A percentile compares a stretch with the other conserved stretches of the same genome.
Conservation (phyloP, 2,888 invertebrate species). For the Drosophila conformis region DNA sequence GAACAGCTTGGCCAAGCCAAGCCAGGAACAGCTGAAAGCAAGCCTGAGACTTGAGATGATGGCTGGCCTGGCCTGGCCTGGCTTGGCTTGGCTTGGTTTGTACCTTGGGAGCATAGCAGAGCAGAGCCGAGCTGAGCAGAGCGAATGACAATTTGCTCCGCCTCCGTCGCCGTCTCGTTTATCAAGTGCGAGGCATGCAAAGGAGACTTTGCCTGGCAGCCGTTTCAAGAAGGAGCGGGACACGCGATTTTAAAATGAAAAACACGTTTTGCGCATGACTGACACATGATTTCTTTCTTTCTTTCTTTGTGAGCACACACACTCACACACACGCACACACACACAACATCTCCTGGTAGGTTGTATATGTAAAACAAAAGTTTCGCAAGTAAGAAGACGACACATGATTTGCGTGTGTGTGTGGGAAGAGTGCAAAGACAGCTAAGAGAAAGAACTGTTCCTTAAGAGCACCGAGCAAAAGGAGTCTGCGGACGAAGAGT, state of each 20-base stretch:
- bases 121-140: constrained; percentile 15
- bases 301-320: constrained; percentile 34
- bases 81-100: constrained; percentile 12
- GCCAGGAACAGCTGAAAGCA: constrained; percentile 20
- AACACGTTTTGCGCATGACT: constrained; percentile 82
- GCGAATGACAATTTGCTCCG: constrained; percentile 77
- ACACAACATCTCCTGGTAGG: not conserved
- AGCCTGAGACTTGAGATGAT: constrained; percentile 44
- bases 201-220: constrained; percentile 52
- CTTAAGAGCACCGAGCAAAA: constrained; percentile 44
- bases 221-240: constrained; percentile 60
- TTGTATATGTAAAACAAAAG: constrained; percentile 41
- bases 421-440: constrained; percentile 36
- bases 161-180: constrained; percentile 82
- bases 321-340: constrained; percentile 6
- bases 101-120: constrained; percentile 33
- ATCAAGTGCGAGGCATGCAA: constrained; percentile 72
- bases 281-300: constrained; percentile 68
- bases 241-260: constrained; percentile 77
- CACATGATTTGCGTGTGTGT: constrained; percentile 29
- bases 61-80: constrained; percentile 24
- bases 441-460: constrained; percentile 34
- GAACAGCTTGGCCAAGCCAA: constrained; percentile 31
- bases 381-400: constrained; percentile 54
- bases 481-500: constrained; percentile 36